These are phyloP conservation scores for Pelagia noctiluca DNA, from an alignment of 30 jellyfish, hydroid and myxozoan genomes.

Conservation along the genomic window DNA sequence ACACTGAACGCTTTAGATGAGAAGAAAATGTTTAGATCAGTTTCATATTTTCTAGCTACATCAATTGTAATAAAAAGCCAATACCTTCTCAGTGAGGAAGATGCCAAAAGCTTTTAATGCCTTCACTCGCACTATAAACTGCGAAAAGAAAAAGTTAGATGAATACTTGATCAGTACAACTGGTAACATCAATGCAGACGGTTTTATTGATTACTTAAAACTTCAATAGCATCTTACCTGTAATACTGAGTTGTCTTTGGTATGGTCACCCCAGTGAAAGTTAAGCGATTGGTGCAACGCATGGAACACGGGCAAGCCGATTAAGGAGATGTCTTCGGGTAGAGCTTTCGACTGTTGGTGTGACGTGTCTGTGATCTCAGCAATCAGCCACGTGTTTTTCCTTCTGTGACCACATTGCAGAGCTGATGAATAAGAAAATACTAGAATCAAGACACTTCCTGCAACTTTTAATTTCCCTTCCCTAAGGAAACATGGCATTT, in stretches of 20 bases:
- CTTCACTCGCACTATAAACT: too few species aligned
- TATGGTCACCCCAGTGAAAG: constrained; percentile 71
- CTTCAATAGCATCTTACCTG: constrained; percentile 48
- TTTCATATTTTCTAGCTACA: too few species aligned
- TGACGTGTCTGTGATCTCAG: constrained; percentile 33
- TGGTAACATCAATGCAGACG: neutral
- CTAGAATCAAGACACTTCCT: too few species aligned
- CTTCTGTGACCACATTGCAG: constrained; percentile 34
- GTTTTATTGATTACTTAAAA: neutral
- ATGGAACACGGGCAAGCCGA: constrained; percentile 79
- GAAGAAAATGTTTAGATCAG: too few species aligned
- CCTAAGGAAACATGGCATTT: too few species aligned
- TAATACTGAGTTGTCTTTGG: constrained; percentile 45
- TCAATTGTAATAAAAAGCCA: too few species aligned
- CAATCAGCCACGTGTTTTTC: neutral
- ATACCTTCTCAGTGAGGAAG: too few species aligned
- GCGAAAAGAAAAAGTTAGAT: too few species aligned
- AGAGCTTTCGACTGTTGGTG: constrained; percentile 71
- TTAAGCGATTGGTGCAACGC: constrained; percentile 68
- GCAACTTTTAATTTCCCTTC: too few species aligned
- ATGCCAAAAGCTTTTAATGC: too few species aligned
- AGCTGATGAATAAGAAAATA: neutral
- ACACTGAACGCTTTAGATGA: too few species aligned
- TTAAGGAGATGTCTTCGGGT: constrained; percentile 83
- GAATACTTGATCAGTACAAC: too few species aligned